A percentile compares a stretch with the other conserved stretches of the same genome.
Evolutionary conservation across 1,140 invertebrate genomes (phyloP).

Genomic region (Diabrotica undecimpunctata): DNA sequence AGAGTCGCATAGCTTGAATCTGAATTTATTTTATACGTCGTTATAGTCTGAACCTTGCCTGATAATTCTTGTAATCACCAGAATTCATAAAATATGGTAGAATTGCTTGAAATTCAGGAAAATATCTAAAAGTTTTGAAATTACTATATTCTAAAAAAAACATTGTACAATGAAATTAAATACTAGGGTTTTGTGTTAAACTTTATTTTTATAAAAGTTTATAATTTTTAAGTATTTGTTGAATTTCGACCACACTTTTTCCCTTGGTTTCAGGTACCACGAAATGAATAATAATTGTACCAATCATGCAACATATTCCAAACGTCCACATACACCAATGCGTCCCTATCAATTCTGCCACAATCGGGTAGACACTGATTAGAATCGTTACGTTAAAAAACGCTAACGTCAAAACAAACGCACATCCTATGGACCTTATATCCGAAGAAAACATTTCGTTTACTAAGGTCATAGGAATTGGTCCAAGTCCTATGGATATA

Average conservation of each 20-base stretch:
- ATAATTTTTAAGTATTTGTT: neutral
- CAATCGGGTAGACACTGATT: neutral
- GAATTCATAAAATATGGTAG: too few species aligned
- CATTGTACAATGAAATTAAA: too few species aligned
- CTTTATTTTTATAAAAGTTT: too few species aligned
- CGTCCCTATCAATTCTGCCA: neutral
- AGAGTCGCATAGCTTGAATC: too few species aligned
- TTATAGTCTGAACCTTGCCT: too few species aligned
- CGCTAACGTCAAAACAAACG: conserved; percentile 52
- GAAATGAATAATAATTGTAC: neutral
- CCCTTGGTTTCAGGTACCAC: conserved; percentile 7
- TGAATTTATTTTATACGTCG: too few species aligned
- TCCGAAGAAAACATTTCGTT: conserved; percentile 77
- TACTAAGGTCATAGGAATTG: conserved; percentile 81
- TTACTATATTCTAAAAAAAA: too few species aligned
- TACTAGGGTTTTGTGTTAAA: too few species aligned
- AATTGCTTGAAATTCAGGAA: too few species aligned
- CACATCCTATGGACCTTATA: conserved; percentile 70
- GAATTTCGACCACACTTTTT: neutral
- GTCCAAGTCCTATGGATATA: conserved; percentile 73
- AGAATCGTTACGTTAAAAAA: neutral
- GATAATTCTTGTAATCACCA: too few species aligned
- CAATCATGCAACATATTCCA: neutral
- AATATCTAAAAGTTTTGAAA: too few species aligned
- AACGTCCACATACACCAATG: conserved; percentile 7